Conservation (phyloP, 2,797 vertebrate species). For the Alfaro cultratus region DNA sequence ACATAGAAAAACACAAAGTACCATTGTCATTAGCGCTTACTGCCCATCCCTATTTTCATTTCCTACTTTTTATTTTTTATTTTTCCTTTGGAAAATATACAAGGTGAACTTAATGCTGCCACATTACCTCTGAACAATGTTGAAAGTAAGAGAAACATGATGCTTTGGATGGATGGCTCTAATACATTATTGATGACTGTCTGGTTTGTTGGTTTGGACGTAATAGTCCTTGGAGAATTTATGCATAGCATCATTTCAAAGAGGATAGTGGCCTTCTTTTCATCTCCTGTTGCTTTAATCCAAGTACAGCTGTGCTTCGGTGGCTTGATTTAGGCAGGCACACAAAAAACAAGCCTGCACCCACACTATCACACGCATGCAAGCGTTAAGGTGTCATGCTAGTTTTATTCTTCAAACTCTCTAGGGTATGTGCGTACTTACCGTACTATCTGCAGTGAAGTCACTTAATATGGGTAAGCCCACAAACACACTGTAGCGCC, state of each 20-base stretch:
- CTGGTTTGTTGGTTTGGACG: constrained; percentile 67
- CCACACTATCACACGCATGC: constrained; percentile 24
- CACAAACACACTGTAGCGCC: constrained; percentile 42
- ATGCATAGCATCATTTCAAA: constrained; percentile 63
- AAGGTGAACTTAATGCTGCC: constrained; percentile 29
- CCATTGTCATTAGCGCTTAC: constrained; percentile 51
- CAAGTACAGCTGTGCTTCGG: constrained; percentile 45
- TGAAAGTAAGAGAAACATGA: constrained; percentile 63
- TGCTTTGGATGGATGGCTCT: constrained; percentile 66
- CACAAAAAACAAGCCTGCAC: constrained; percentile 9
- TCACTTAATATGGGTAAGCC: constrained; percentile 63
- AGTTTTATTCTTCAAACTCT: constrained; percentile 65
- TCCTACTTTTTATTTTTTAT: constrained; percentile 18
- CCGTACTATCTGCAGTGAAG: constrained; percentile 58
- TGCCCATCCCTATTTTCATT: constrained; percentile 23
- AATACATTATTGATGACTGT: constrained; percentile 73
- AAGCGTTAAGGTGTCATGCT: constrained; percentile 61
- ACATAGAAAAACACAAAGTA: background rate
- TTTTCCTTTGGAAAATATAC: constrained; percentile 31
- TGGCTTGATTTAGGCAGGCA: constrained; percentile 49
- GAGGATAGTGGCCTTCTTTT: constrained; percentile 57
- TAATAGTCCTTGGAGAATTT: constrained; percentile 66
- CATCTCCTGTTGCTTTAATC: constrained; percentile 65
- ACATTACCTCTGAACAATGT: constrained; percentile 49
- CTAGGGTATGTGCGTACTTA: constrained; percentile 55